Conservation (phyloP, 2,113 vertebrate species). For the Campylomormyrus tamandua region DNA sequence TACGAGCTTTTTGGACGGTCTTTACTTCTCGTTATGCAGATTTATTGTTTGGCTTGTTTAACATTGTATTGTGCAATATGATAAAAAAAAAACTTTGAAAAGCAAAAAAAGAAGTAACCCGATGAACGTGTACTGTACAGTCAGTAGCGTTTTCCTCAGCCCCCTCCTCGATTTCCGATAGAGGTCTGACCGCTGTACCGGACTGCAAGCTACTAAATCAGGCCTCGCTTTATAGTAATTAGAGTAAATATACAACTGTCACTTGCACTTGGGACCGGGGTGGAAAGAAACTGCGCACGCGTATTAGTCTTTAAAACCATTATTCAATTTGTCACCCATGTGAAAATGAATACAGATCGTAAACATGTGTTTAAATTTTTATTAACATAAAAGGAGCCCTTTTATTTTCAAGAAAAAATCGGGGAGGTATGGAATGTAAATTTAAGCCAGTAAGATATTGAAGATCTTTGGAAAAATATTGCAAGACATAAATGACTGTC, state of each 20-base stretch:
- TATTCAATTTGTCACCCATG: slow-evolving; percentile 40
- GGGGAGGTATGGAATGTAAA: background rate
- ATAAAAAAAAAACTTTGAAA: background rate
- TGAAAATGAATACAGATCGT: slow-evolving; percentile 31
- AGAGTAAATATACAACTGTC: slow-evolving; percentile 48
- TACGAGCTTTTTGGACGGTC: background rate
- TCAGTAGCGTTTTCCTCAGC: background rate
- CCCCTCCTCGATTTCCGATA: background rate
- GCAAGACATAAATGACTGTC: background rate
- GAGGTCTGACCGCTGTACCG: slow-evolving; percentile 17
- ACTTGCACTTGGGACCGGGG: slow-evolving; percentile 29
- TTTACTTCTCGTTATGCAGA: background rate
- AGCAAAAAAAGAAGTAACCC: background rate
- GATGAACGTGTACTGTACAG: background rate
- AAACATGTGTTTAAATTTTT: slow-evolving; percentile 9
- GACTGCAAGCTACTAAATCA: slow-evolving; percentile 33
- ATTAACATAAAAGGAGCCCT: background rate
- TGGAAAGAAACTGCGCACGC: slow-evolving; percentile 32
- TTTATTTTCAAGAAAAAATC: background rate
- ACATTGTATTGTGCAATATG: background rate
- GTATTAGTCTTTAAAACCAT: slow-evolving; percentile 34
- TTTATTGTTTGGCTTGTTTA: background rate
- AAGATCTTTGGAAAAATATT: slow-evolving; percentile 1
- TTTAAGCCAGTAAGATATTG: background rate
- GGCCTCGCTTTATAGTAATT: slow-evolving; percentile 34